Evolutionary conservation across 2,888 invertebrate species (phyloP), one percentile per base, ranked within the genome.

Genomic region (Dusona sp.): DNA sequence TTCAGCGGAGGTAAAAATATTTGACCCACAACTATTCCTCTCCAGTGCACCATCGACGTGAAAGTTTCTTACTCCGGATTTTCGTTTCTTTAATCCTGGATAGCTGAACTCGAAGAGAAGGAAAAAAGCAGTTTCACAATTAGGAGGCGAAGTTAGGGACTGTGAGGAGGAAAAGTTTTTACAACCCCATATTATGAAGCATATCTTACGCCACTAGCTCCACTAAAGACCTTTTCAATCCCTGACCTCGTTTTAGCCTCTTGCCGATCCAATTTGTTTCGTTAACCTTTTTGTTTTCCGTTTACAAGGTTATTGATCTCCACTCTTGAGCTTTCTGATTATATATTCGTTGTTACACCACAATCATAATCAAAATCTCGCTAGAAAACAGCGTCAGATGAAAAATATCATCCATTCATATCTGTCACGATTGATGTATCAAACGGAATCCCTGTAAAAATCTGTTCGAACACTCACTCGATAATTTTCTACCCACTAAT

Each of bases 51-150:
- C 22, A 83, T 83, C 54, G 77, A 65, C 38, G 61, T 22, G 77
- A 83, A 86, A 86, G 79, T 86, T 86, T 77, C 67, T 72, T 36
- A 22, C 64, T 51, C 51, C 29, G 13, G n/a, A 57, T 25, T 80
- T 72, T 25, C 65, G 25, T 65, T 77, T n/a, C 80, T 84, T 79
- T 57, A 57, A 83, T 75, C 45, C 68, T 42, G 33, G 16, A 51
- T 36, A 61, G 25, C 61, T 36, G 8, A 42, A 13, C 25, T 51
- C 48, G 13, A 65, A 54, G 38, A 38, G 36, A n/a, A 79, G 48
- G 25, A 79, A 83, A 48, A 86, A 83, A 61, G 67, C 38, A 77
- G 65, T 77, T 67, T 77, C 61, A 83, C 80, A 67, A 80, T 80
- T 77, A 86, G 48, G 45, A 11, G 25, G 65, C 79, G 8, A 74